Percentiles rank a stretch among this genome's conserved stretches.
Conservation (phyloP, 2,113 vertebrate species). For the Stomatorhinus ivindoensis region DNA sequence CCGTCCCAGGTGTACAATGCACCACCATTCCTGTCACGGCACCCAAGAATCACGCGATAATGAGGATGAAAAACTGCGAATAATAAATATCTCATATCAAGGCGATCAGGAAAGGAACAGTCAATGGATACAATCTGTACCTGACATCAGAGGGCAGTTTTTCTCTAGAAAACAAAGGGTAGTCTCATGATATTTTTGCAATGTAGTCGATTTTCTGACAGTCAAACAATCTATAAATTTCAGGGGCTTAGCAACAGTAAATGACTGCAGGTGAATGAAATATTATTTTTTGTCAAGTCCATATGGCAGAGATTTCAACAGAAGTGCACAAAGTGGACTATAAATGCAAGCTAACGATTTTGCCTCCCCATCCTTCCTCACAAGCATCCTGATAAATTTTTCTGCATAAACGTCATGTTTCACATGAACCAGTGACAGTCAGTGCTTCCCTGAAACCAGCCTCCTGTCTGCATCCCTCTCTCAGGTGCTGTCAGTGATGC, state of each 20-base stretch:
- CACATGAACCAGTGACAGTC: background rate
- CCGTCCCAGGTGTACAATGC: too few relatives aligned
- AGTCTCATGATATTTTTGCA: background rate
- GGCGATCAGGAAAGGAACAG: background rate
- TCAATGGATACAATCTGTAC: background rate
- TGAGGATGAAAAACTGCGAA: background rate
- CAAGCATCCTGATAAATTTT: background rate
- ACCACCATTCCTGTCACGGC: background rate
- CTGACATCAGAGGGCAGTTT: background rate
- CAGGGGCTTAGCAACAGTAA: background rate
- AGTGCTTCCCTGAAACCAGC: background rate
- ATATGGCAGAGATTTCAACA: background rate
- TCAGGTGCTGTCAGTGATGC: constrained; percentile 43
- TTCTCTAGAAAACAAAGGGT: background rate
- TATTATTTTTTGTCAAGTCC: background rate
- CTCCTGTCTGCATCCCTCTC: background rate
- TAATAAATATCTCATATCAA: background rate
- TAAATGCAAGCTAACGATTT: background rate
- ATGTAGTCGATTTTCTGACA: background rate
- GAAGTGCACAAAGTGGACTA: background rate
- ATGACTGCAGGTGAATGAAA: background rate
- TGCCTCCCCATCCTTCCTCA: background rate
- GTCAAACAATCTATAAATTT: background rate
- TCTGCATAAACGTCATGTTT: background rate
- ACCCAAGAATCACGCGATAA: background rate